Evolutionary conservation across 2,888 invertebrate species (phyloP).

Genomic region (Malthinus seriepunctatus): DNA sequence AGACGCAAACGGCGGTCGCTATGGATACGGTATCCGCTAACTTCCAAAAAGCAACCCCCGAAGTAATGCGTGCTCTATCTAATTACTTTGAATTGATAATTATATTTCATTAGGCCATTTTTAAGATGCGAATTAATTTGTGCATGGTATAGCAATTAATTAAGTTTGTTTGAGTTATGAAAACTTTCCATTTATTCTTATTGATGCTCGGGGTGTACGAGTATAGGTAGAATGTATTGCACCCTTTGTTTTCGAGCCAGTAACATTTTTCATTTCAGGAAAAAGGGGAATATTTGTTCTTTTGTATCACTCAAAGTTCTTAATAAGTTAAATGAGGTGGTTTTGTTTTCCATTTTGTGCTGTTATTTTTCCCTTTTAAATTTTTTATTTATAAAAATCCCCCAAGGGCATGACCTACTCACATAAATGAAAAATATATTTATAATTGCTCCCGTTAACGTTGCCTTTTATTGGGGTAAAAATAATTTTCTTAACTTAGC

Average conservation of each 20-base stretch:
- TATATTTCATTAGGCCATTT: conserved; percentile 8
- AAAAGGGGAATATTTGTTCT: conserved; percentile 8
- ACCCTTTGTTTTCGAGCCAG: conserved; percentile 14
- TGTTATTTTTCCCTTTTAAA: background rate
- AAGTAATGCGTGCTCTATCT: conserved; percentile 21
- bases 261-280: conserved; percentile 8
- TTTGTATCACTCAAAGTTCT: conserved; percentile 10
- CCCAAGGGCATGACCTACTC: background rate
- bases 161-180: background rate
- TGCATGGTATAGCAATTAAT: no score
- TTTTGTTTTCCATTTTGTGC: conserved; percentile 13
- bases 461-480: no score
- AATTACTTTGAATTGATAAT: conserved; percentile 17
- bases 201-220: conserved; percentile 12
- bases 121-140: conserved; percentile 1
- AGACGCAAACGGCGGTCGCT: conserved; percentile 36
- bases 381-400: background rate
- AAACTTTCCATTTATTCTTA: background rate
- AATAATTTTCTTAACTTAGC: no score
- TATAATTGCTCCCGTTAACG: no score
- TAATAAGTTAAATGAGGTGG: conserved; percentile 16
- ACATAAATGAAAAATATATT: no score
- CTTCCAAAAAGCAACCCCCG: conserved; percentile 28
- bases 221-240: conserved; percentile 9
- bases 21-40: conserved; percentile 35